Evolutionary conservation across 1,140 invertebrate genomes (phyloP).

Genomic region (Mactra quadrangularis): DNA sequence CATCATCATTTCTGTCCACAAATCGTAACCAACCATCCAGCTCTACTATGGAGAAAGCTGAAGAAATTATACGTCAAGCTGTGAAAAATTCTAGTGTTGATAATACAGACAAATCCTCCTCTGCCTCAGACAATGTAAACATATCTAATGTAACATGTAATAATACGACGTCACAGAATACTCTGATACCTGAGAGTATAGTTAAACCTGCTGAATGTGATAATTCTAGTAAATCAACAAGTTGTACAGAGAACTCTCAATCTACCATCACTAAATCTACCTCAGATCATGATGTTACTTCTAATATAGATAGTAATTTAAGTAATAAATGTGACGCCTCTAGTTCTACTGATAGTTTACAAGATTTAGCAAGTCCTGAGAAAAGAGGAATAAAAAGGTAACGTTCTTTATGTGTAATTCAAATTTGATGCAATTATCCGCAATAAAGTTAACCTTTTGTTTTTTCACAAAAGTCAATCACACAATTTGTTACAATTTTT

Average conservation of each 20-base stretch:
- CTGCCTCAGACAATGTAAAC: background rate
- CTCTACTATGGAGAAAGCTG: slow-evolving; percentile 52
- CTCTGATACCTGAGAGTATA: background rate
- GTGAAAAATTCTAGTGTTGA: slow-evolving; percentile 53
- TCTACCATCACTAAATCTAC: slow-evolving; percentile 22
- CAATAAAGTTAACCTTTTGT: no score
- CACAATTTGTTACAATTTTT: no score
- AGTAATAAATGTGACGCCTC: no score
- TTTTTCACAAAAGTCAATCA: no score
- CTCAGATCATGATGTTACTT: slow-evolving; percentile 11
- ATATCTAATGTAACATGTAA: background rate
- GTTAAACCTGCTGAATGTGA: background rate
- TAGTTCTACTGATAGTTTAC: no score
- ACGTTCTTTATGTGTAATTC: background rate
- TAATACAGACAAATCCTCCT: background rate
- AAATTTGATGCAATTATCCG: no score
- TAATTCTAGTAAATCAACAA: slow-evolving; percentile 20
- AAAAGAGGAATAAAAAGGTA: slow-evolving; percentile 65
- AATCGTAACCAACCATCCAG: background rate
- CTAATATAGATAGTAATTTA: slow-evolving; percentile 10
- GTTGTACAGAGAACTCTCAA: background rate
- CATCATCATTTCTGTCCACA: slow-evolving; percentile 45
- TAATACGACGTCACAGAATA: background rate
- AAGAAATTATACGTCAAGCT: slow-evolving; percentile 48
- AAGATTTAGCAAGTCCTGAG: slow-evolving; percentile 37